Evolutionary conservation across 2,888 invertebrate species (phyloP), one percentile per base, ranked within the genome.

Genomic region (Notodonta dromedarius): DNA sequence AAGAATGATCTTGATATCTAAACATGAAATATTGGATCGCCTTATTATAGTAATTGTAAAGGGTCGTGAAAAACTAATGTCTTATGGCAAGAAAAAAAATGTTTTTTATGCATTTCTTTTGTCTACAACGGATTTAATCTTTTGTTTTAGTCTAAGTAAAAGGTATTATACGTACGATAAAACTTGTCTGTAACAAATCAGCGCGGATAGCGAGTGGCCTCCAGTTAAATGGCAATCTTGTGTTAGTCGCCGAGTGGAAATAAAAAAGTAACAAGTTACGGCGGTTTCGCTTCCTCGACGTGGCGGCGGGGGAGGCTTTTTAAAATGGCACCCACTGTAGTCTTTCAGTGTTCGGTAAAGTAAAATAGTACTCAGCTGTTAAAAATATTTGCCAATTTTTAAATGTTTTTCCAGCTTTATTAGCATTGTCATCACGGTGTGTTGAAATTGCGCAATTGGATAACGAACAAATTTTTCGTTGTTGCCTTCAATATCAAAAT

Each of bases 201-300:
- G 65, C 60, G 56, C 65, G 65, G 62, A 61, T 75, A 65, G 72
- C 59, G 68, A 80, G 86, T 69, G 87, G 88, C 72, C 73, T 77
- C 76, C 83, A 79, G 78, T 73, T 86, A 88, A 86, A 88, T 88
- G 87, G 87, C 84, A 76, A 77, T 85, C 76, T 73, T 83, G 80
- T 88, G 88, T 88, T 69, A 68, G 69, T 67, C 67, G 65, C 58
- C 66, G 64, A 67, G 68, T 61, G 70, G 64, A 69, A 70, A 72
- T 73, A 82, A 81, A 81, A 81, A 79, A 78, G 71, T 74, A 69
- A 73, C 76, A 78, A 83, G 71, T 77, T 72, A 72, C 69, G 69
- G 71, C 68, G 71, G 72, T 63, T 68, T 62, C 65, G 59, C 55
- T 54, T 39, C 54, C 53, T 35, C 54, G n/a, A 13, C 54, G 39